phyloP scores from a whole-genome alignment of 2,113 vertebrate genomes.

The Nicator chloris region DNA sequence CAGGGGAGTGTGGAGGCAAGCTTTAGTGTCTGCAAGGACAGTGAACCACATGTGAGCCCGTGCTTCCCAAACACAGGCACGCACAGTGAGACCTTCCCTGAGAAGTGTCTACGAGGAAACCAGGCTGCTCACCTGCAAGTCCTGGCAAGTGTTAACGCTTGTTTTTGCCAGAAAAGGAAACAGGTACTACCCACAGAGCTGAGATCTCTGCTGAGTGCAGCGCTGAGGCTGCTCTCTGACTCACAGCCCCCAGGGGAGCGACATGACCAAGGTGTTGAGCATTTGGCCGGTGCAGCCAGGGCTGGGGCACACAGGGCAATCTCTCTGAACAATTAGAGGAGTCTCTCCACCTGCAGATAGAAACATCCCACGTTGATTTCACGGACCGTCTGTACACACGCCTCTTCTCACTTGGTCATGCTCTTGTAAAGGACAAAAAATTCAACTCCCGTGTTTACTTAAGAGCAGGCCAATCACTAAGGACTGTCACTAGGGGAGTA shows the following conservation, averaged over 20 bases:
- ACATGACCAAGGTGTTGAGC: not conserved
- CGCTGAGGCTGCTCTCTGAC: not conserved
- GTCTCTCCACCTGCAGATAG: not conserved
- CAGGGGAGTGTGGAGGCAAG: not conserved
- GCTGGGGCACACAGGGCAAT: not conserved
- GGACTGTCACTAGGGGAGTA: not conserved
- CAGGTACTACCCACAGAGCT: not conserved
- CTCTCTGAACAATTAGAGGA: not conserved
- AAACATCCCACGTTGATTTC: not conserved
- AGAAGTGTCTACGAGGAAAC: not conserved
- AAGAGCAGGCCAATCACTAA: not conserved
- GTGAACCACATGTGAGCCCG: rapidly evolving
- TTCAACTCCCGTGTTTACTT: not conserved
- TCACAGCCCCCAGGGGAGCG: not conserved
- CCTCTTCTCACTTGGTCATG: not conserved
- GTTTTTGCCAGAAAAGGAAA: conserved; percentile 48
- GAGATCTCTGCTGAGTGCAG: not conserved
- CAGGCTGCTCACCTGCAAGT: conserved; percentile 16
- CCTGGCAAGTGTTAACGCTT: conserved; percentile 16
- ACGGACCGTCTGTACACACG: not conserved
- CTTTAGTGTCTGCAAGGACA: not conserved
- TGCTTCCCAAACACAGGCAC: not conserved
- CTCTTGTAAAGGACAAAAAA: not conserved
- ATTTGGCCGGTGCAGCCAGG: not conserved
- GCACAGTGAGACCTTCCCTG: not conserved